Evolutionary conservation across 1,140 invertebrate species (phyloP).

Genomic region (Drosophila sucinea): DNA sequence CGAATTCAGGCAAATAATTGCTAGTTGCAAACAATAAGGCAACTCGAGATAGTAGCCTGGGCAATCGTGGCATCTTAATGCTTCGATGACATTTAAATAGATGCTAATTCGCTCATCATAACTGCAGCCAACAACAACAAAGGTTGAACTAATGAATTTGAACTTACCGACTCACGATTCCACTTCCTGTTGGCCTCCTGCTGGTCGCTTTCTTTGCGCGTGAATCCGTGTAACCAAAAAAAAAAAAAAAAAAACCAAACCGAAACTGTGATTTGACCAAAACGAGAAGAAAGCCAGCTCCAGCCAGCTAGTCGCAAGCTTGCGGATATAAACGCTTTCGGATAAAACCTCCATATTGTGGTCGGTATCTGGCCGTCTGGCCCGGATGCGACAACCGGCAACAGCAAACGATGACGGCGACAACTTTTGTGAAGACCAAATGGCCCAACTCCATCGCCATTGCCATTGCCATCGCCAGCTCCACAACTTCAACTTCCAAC

Average conservation of each 20-base stretch:
- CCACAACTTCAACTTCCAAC: constrained; percentile 43
- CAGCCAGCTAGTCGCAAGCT: constrained; percentile 56
- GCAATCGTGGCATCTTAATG: constrained; percentile 80
- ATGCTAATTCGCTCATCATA: constrained; percentile 76
- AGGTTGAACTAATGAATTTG: constrained; percentile 58
- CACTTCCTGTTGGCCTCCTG: constrained; percentile 74
- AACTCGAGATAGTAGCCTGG: constrained; percentile 34
- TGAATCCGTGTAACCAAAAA: constrained; percentile 75
- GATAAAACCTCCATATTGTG: constrained; percentile 62
- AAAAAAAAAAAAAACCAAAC: constrained; percentile 16
- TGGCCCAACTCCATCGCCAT: constrained; percentile 52
- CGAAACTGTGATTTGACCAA: constrained; percentile 76
- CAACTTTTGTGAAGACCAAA: constrained; percentile 55
- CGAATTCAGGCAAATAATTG: constrained; percentile 74
- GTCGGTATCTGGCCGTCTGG: constrained; percentile 29
- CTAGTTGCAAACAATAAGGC: constrained; percentile 63
- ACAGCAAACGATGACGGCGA: constrained; percentile 19
- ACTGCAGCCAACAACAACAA: constrained; percentile 33
- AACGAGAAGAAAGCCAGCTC: constrained; percentile 68
- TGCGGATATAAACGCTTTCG: constrained; percentile 77
- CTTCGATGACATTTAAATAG: constrained; percentile 72
- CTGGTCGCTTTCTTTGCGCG: constrained; percentile 76
- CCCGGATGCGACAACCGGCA: constrained; percentile 67
- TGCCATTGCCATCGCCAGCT: not conserved
- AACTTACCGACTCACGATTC: constrained; percentile 51